Base-by-base conservation (phyloP, 2,113 vertebrate genomes). In the Elephantulus edwardii region DNA sequence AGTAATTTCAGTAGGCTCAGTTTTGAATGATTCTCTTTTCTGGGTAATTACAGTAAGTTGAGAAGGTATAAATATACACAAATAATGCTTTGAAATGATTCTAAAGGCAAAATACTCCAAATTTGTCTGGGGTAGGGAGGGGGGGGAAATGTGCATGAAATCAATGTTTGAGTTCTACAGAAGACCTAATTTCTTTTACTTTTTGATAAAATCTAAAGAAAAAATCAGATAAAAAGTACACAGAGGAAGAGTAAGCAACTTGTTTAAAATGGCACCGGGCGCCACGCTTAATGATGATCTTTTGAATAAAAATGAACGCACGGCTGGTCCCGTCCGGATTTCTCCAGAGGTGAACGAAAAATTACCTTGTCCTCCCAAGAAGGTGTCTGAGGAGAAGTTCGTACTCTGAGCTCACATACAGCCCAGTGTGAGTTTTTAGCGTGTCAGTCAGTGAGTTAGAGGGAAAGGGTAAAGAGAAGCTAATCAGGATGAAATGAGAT, bases 401-500 rank as follows among this genome's bases (percentile, higher is more conserved):
- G 98, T 97, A 97, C 74, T 95, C 95, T 94, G 84, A 0, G 94
- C 95, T 97, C 96, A 96, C 60, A 95, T 92, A 97, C 92, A 98
- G 97, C 97, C 98, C 76, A 54, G 97, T 93, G 90, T 96, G 98
- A 98, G 97, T 98, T 98, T 98, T 97, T 98, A 98, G 98, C 98
- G 98, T 98, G 98, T 98, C 98, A 99, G 98, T 98, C 98, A 98
- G 98, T 98, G 98, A 98, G 98, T 99, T 98, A 98, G 98, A 98
- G 98, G 98, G 98, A 98, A 98, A 98, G 98, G 98, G 97, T 98
- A 98, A 98, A 97, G 98, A 98, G 98, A 98, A 98, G 98, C 98
- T 99, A 99, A 99, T 99, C 98, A 99, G 98, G 98, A 99, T 99
- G 98, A 98, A 99, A 99, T 98, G 98, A 98, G 98, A 99, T 99